Evolutionary conservation across 2,113 vertebrate genomes (phyloP).

Genomic region (Nesoenas mayeri): DNA sequence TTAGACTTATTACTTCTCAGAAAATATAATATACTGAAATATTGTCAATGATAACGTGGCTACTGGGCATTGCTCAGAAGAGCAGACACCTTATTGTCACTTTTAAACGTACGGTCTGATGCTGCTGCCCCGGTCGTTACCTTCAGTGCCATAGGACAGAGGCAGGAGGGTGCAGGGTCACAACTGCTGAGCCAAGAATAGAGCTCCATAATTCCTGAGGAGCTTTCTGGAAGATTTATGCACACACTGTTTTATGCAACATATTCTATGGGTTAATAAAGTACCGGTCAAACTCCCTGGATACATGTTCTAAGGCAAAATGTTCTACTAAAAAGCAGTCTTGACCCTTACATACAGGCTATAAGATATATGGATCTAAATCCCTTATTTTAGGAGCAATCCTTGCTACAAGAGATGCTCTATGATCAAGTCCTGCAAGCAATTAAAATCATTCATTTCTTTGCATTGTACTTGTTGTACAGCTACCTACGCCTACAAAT

Average conservation of each 20-base stretch:
- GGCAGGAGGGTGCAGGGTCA: background rate
- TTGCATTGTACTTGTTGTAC: background rate
- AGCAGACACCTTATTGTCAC: background rate
- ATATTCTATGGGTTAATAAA: background rate
- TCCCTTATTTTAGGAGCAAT: background rate
- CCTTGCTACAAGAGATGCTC: background rate
- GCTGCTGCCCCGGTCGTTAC: background rate
- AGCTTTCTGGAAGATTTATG: background rate
- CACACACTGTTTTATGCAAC: background rate
- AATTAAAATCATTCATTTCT: background rate
- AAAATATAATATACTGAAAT: background rate
- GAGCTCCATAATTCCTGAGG: background rate
- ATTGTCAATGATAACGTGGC: background rate
- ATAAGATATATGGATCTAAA: background rate
- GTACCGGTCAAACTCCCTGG: background rate
- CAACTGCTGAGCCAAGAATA: background rate
- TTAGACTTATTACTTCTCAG: background rate
- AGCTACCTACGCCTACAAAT: constrained; percentile 17
- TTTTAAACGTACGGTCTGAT: background rate
- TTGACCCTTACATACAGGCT: background rate
- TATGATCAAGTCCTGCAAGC: background rate
- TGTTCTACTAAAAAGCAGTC: background rate
- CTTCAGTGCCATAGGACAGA: background rate
- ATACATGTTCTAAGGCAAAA: background rate
- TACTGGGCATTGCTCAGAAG: background rate